Evolutionary conservation across 1,140 invertebrate species (phyloP).

Genomic region (Pseudobourletiella spinata): DNA sequence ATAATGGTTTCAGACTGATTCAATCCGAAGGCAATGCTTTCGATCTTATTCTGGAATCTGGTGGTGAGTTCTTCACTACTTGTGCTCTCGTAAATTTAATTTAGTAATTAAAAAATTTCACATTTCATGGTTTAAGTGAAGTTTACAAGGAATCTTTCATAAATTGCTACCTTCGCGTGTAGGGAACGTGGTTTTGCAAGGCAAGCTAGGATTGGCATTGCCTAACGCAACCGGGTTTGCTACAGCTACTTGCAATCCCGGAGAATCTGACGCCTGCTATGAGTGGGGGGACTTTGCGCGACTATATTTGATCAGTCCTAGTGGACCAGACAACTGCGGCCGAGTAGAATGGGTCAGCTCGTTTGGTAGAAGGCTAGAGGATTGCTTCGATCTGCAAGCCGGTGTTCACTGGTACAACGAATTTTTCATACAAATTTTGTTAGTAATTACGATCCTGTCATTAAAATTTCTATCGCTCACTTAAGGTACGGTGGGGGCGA

Average conservation of each 20-base stretch:
- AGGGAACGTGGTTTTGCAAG: not conserved
- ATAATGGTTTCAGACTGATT: no score
- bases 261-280: not conserved
- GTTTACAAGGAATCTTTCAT: no score
- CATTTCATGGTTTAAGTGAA: no score
- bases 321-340: constrained; percentile 9
- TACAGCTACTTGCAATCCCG: not conserved
- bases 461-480: no score
- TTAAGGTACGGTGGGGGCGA: constrained; percentile 45
- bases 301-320: constrained; percentile 8
- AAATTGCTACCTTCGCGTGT: not conserved
- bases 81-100: no score
- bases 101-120: no score
- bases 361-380: constrained; percentile 10
- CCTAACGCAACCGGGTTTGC: constrained; percentile 7
- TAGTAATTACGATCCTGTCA: no score
- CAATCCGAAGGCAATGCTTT: no score
- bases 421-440: no score
- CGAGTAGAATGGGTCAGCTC: constrained; percentile 13
- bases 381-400: constrained; percentile 16
- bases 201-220: constrained; percentile 13
- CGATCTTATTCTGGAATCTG: no score
- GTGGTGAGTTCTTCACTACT: no score
- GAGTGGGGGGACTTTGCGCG: constrained; percentile 24
- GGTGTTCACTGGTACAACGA: constrained; percentile 2